Evolutionary conservation across 92 coral and sea anemone genomes (phyloP).

Genomic region (Muricea muricata): DNA sequence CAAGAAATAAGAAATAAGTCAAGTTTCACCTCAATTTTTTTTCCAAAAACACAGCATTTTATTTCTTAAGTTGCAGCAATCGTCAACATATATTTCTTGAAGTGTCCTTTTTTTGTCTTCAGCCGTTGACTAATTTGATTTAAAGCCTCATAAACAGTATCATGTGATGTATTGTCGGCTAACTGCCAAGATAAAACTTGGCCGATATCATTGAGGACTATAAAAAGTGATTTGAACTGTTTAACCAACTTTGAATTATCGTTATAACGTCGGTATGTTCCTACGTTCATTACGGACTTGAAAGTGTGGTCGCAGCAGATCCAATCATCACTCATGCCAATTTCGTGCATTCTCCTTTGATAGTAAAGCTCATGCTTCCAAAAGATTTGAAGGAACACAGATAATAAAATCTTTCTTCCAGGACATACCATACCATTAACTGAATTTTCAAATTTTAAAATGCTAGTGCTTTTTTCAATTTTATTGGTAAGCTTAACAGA

Average conservation of each 20-base stretch:
- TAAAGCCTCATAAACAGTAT: not conserved
- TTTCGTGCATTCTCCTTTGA: slow-evolving; percentile 42
- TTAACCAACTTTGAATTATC: not conserved
- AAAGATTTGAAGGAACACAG: slow-evolving; percentile 51
- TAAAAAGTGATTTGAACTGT: slow-evolving; percentile 8
- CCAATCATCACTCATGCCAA: slow-evolving; percentile 56
- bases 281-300: slow-evolving; percentile 14
- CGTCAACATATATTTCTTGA: slow-evolving; percentile 21
- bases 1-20: slow-evolving; percentile 24
- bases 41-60: not conserved
- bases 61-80: not conserved
- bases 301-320: slow-evolving; percentile 72
- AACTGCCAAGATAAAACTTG: slow-evolving; percentile 17
- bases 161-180: not conserved
- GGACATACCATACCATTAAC: slow-evolving; percentile 25
- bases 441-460: slow-evolving; percentile 1
- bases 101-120: not conserved
- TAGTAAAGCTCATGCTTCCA: slow-evolving; percentile 48
- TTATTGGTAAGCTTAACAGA: not conserved
- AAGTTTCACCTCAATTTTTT: not conserved
- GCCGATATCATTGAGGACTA: slow-evolving; percentile 11
- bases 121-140: not conserved
- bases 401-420: slow-evolving; percentile 46
- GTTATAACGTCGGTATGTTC: not conserved
- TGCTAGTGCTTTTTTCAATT: not conserved